Conservation (phyloP, 2,888 invertebrate genomes). For the Doris montereyensis region DNA sequence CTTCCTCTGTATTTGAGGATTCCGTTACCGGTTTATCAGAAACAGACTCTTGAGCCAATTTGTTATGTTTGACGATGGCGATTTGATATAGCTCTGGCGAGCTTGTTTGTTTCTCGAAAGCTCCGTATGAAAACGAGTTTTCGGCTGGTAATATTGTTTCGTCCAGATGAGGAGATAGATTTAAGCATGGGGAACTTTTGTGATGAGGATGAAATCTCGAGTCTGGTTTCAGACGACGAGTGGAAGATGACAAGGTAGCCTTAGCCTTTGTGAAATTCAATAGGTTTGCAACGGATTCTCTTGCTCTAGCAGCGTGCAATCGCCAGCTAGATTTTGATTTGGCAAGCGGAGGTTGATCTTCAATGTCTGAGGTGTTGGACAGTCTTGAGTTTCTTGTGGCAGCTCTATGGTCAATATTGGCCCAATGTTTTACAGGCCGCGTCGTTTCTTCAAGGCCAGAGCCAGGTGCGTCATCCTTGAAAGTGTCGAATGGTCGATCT, state of each 20-base stretch:
- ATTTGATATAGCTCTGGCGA: too few relatives aligned
- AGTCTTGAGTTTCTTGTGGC: neutral
- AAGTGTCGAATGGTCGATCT: too few relatives aligned
- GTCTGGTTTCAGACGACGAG: neutral
- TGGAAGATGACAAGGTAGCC: too few relatives aligned
- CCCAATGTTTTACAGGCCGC: neutral
- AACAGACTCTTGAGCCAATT: too few relatives aligned
- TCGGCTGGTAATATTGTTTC: neutral
- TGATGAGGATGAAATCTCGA: neutral
- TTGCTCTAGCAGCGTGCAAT: slow-evolving; percentile 18
- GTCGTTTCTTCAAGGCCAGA: too few relatives aligned
- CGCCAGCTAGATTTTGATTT: slow-evolving; percentile 23
- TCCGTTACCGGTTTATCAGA: too few relatives aligned
- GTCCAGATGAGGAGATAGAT: neutral
- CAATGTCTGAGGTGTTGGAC: neutral
- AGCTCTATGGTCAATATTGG: neutral
- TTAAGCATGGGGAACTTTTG: too few relatives aligned
- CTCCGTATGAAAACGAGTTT: too few relatives aligned
- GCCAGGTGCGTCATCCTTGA: too few relatives aligned
- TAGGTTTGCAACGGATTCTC: slow-evolving; percentile 14
- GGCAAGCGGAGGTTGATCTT: neutral
- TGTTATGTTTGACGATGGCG: too few relatives aligned
- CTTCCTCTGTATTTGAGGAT: too few relatives aligned
- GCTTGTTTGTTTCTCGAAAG: too few relatives aligned
- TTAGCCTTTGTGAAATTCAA: neutral